Conservation (phyloP, 2,797 vertebrate species). For the Tapera naevia region DNA sequence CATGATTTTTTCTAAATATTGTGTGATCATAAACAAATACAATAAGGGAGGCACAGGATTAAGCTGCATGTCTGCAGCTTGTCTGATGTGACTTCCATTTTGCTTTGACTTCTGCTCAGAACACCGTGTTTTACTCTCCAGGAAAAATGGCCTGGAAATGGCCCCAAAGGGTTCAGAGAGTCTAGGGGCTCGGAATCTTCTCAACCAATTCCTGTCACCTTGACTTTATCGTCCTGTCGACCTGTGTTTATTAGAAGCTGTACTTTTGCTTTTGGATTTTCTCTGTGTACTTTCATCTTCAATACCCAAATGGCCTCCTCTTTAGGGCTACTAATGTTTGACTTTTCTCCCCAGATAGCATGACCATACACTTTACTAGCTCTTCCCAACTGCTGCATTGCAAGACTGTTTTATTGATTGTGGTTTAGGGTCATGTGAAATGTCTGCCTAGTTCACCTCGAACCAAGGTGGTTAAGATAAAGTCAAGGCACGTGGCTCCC, state of each 20-base stretch:
- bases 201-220: not conserved
- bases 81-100: slow-evolving; percentile 8
- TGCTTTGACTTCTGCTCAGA: not conserved
- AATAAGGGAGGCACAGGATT: not conserved
- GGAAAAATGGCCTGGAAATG: not conserved
- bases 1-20: not conserved
- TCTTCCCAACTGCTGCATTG: not conserved
- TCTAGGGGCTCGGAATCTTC: not conserved
- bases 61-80: not conserved
- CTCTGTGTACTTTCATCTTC: not conserved
- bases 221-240: not conserved
- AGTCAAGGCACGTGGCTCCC: not conserved
- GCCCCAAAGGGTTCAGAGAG: not conserved
- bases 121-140: not conserved
- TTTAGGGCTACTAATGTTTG: not conserved
- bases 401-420: not conserved
- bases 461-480: not conserved
- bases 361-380: not conserved
- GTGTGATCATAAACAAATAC: slow-evolving; percentile 3
- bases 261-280: not conserved
- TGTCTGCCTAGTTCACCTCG: not conserved
- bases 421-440: not conserved
- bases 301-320: not conserved
- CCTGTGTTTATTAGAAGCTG: not conserved
- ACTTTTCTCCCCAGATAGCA: not conserved